Base-by-base conservation (phyloP, 2,888 invertebrate genomes). In the Bimastos eiseni region DNA sequence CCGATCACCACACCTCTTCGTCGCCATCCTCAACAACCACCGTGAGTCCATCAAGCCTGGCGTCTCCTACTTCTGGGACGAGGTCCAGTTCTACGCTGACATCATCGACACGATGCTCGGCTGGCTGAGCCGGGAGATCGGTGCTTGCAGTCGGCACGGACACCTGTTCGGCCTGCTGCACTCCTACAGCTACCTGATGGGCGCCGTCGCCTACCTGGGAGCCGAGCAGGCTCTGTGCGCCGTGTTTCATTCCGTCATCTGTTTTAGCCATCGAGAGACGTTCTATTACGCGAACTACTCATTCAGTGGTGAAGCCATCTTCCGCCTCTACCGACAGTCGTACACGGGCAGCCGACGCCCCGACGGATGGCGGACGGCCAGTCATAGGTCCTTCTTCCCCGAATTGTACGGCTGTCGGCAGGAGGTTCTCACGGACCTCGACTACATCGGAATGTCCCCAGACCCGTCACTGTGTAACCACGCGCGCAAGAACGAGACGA, bases 191-290 rank as follows among this genome's bases (percentile, higher is more conserved):
- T 90, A 92, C 89, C 92, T 93, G 33, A 90, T 93, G 91, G 91
- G 90, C 21, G 90, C 91, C 30, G 89, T 92, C 88, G 91, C 91
- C 88, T 92, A 91, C 90, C 41, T 92, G 89, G 92, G 92, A 34
- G 92, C 92, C 21, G 92, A 92, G 84, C 92, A 93, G 91, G 91
- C 93, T 15, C 91, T 93, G 55, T 93, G 93, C 88, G 90, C 91
- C 38, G 92, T 91, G 83, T 92, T 91, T 89, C 91, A 91, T 89
- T 91, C 92, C 17, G 70, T 93, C 84, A 91, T 92, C 33, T 93
- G 93, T 89, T 93, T 93, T 91, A 92, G 92, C 83, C 92, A 92
- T 90, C 89, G 91, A 41, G 93, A 93, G 91, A 93, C 92, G n/a
- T 92, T 92, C 90, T 91, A 92, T 90, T 92, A 92, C 90, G 92